Conservation (phyloP, 2,888 invertebrate species). For the Sminthurinus aureus region DNA sequence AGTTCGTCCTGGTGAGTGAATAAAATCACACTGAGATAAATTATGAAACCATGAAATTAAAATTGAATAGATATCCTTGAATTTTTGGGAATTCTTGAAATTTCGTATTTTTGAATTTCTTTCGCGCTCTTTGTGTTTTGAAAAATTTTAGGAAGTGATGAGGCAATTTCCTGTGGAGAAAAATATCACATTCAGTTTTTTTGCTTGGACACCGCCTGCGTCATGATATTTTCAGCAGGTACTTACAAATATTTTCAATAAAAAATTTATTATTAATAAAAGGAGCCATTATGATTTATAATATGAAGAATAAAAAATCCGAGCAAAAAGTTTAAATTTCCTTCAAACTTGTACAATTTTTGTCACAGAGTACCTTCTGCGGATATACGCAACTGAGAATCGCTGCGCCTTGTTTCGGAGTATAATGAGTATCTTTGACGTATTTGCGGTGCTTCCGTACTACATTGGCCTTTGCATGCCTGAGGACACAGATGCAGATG, state of each 20-base stretch:
- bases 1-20: constrained; percentile 80
- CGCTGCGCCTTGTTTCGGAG: constrained; percentile 96
- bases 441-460: constrained; percentile 98
- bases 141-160: constrained; percentile 68
- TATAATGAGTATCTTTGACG: constrained; percentile 99
- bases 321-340: too few relatives aligned
- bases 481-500: constrained; percentile 98
- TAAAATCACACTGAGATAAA: too few relatives aligned
- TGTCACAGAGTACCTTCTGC: constrained; percentile 83
- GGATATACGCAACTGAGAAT: constrained; percentile 96
- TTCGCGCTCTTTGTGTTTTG: too few relatives aligned
- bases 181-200: constrained; percentile 98
- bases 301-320: too few relatives aligned
- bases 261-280: too few relatives aligned
- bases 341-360: too few relatives aligned
- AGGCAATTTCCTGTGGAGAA: constrained; percentile 94
- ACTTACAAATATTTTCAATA: too few relatives aligned
- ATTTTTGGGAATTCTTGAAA: too few relatives aligned
- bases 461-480: constrained; percentile 98
- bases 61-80: too few relatives aligned
- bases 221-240: constrained; percentile 99
- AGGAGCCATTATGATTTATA: too few relatives aligned
- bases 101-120: too few relatives aligned
- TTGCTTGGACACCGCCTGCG: constrained; percentile 99
- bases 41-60: too few relatives aligned